Conservation (phyloP, 2,113 vertebrate genomes). For the Clupea harengus region DNA sequence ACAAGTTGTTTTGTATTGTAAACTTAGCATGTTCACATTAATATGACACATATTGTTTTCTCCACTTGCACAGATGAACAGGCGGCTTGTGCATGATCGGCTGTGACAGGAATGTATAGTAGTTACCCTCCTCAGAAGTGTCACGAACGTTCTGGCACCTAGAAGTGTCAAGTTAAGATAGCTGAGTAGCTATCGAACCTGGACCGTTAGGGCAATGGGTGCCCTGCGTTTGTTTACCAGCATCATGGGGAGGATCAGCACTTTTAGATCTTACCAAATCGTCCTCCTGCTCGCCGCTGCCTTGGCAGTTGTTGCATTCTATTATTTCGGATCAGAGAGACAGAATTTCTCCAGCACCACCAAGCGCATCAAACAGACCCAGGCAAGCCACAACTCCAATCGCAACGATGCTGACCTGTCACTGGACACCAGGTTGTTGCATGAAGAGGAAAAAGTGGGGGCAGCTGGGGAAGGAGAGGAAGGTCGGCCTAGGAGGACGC, state of each 20-base stretch:
- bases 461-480: neutral
- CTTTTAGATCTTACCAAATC: conserved; percentile 73
- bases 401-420: conserved; percentile 69
- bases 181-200: neutral
- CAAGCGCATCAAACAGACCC: conserved; percentile 79
- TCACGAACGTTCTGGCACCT: neutral
- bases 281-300: conserved; percentile 79
- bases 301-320: conserved; percentile 86
- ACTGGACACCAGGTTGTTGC: conserved; percentile 54
- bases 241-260: conserved; percentile 69
- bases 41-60: neutral
- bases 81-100: neutral
- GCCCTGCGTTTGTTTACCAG: conserved; percentile 56
- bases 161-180: neutral
- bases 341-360: conserved; percentile 92
- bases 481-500: neutral
- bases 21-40: neutral
- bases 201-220: conserved; percentile 59
- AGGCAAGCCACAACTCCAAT: conserved; percentile 68
- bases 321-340: conserved; percentile 85
- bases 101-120: neutral
- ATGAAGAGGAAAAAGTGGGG: neutral
- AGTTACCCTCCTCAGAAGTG: neutral
- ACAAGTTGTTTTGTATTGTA: neutral
- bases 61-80: neutral